Evolutionary conservation across 1,140 invertebrate species (phyloP).

Genomic region (Temnothorax longispinosus): DNA sequence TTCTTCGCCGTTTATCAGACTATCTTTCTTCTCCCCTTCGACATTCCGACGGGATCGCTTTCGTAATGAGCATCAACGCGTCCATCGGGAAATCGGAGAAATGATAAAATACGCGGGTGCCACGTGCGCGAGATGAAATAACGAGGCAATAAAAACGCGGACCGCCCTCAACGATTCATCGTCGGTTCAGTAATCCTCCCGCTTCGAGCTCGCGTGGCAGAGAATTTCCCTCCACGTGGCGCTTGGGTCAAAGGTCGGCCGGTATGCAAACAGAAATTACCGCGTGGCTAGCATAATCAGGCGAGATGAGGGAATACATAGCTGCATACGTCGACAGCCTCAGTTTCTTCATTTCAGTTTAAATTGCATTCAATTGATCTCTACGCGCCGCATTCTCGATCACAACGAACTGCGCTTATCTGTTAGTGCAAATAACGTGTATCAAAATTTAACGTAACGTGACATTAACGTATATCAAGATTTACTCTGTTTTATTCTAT

Average conservation of each 20-base stretch:
- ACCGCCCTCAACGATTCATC: not conserved
- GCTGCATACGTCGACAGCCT: not conserved
- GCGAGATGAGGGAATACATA: constrained; percentile 6
- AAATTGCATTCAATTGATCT: constrained; percentile 1
- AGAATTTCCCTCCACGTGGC: not conserved
- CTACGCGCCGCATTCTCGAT: not conserved
- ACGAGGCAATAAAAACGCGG: constrained; percentile 6
- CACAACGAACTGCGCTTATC: not conserved
- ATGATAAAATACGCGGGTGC: not conserved
- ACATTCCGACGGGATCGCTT: not conserved
- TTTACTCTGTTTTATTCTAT: not conserved
- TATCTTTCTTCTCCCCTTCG: not conserved
- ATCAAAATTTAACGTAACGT: not conserved
- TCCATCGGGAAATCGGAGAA: not conserved
- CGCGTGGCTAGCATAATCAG: constrained; percentile 31
- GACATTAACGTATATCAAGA: not conserved
- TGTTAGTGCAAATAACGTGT: not conserved
- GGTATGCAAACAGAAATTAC: constrained; percentile 25
- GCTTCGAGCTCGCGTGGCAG: not conserved
- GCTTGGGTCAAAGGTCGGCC: constrained; percentile 16
- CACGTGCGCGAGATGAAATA: constrained; percentile 4
- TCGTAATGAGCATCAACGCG: constrained; percentile 10
- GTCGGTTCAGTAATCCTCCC: not conserved
- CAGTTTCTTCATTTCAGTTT: constrained; percentile 1
- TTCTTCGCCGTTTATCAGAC: not conserved